Conservation (phyloP, 2,113 vertebrate genomes). For the Nibea albiflora region DNA sequence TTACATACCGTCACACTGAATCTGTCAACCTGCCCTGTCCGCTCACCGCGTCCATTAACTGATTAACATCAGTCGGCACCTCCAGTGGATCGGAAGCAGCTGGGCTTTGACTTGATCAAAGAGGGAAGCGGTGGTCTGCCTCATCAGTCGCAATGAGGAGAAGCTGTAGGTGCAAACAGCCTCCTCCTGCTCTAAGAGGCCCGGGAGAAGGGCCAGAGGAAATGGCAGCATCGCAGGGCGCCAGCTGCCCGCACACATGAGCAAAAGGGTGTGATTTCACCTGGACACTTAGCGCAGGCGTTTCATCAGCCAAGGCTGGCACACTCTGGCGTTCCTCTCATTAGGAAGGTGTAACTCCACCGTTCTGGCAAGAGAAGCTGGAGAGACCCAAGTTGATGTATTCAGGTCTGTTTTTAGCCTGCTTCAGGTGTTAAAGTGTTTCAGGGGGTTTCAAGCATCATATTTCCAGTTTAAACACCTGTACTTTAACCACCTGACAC, state of each 20-base stretch:
- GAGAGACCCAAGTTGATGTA: background rate
- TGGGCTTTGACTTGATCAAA: conserved; percentile 46
- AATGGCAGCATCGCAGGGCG: conserved; percentile 44
- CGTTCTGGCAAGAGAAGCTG: background rate
- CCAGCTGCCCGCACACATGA: conserved; percentile 65
- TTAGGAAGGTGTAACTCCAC: conserved; percentile 32
- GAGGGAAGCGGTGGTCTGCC: conserved; percentile 42
- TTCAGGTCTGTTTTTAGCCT: background rate
- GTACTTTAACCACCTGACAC: no score
- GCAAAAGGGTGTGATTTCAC: conserved; percentile 51
- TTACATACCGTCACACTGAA: conserved; percentile 57
- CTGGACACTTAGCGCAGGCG: conserved; percentile 56
- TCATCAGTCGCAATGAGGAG: conserved; percentile 39
- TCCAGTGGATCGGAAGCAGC: conserved; percentile 50
- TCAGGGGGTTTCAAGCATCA: background rate
- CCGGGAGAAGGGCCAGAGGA: conserved; percentile 56
- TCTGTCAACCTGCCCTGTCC: conserved; percentile 41
- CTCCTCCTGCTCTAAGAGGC: conserved; percentile 39
- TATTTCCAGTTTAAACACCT: background rate
- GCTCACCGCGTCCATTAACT: conserved; percentile 54
- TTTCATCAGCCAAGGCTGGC: conserved; percentile 51
- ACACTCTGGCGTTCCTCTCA: conserved; percentile 15
- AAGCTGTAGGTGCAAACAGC: conserved; percentile 26
- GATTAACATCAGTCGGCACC: conserved; percentile 55
- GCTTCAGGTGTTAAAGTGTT: no score